Base-by-base conservation (phyloP, 30 jellyfish, hydroid and myxozoan genomes). In the Calvadosia cruxmelitensis region DNA sequence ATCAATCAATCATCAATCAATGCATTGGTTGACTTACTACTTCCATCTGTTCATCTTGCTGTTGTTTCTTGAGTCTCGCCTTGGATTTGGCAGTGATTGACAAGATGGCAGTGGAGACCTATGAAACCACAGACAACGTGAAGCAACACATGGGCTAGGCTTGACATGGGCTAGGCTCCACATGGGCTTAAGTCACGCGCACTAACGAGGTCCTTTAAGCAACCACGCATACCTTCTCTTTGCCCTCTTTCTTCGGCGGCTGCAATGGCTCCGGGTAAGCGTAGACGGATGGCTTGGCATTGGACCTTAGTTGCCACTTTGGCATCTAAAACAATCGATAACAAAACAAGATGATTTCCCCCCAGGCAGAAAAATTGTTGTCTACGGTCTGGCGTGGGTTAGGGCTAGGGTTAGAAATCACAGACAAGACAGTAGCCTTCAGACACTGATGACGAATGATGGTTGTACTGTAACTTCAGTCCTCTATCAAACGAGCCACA, bases 241-340 rank as follows among this genome's bases (percentile, higher is more conserved):
- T 83, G 50, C 81, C 94, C 68, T 92, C 99, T 34, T 84, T 83
- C 79, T 92, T 92, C 29, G 95, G 99, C 53, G 93, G 95, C 52
- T 92, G 94, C 52, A 84, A 51, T 20, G 84, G 90, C 34, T 80
- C 95, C 2, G 99, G 99, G 70, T 92, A 92, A 26, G 96, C 96
- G 52, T 77, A 92, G n/a, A 71, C 35, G 24, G 95, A 83, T 35
- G 99, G 99, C 74, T 83, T 79, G 36, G 99, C 99, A 75, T 92
- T 80, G 27, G 95, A 92, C 24, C 89, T 68, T 42, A 92, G 73
- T 64, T 84, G 81, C 28, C 78, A 69, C 65, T 92, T 92, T 33
- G 99, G 99, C 99, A 92, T 92, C 95, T 92, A 64, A 29, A 27
- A 71, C 64, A 53, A 30, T 33, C 20, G 20, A 42, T 5, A 42